Base-by-base conservation (phyloP, 2,888 invertebrate species). In the Torymus tubicola region DNA sequence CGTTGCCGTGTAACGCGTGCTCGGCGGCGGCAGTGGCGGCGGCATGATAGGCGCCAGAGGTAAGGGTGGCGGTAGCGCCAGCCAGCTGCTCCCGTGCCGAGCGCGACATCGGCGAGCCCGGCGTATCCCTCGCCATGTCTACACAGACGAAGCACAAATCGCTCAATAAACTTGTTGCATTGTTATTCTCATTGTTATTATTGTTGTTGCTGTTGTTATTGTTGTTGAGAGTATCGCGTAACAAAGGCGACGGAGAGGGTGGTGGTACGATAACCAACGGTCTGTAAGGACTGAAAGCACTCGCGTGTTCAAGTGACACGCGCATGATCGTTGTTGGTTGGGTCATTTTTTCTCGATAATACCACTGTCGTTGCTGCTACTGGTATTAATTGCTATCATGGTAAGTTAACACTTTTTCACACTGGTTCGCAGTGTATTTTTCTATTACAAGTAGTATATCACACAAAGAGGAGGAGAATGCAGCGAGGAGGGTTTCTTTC, bases 1-100 rank as follows among this genome's bases (percentile, higher is more conserved):
- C 93, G 89, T 93, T 92, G 87, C 93, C 94, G 83, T 93, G 93
- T 81, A 92, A 90, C n/a, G 73, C 55, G 14, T 42, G 76, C 11
- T 92, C 92, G 83, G 92, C 90, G 4, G 79, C 74, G 0, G 78
- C 80, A 5, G 70, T 65, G 8, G 70, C 76, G 18, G 78, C 80
- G 81, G 93, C 92, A 78, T 88, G 89, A 84, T 89, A 89, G 81
- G 87, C 87, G 72, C 88, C 88, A 92, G 93, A 86, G 92, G 93
- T 87, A 91, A 93, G 87, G 64, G 78, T 75, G 81, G 92, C 90
- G 89, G 93, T 90, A 91, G 93, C 77, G 61, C 85, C 86, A 21
- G 76, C 75, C 18, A 70, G 81, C 21, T 87, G 85, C 82, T 87
- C 89, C 82, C 85, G 92, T 92, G 82, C 92, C 88, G 89, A 91